These are phyloP conservation scores for Dasypogon diadema DNA, from an alignment of 2,888 invertebrate genomes.

Conservation along the genomic window DNA sequence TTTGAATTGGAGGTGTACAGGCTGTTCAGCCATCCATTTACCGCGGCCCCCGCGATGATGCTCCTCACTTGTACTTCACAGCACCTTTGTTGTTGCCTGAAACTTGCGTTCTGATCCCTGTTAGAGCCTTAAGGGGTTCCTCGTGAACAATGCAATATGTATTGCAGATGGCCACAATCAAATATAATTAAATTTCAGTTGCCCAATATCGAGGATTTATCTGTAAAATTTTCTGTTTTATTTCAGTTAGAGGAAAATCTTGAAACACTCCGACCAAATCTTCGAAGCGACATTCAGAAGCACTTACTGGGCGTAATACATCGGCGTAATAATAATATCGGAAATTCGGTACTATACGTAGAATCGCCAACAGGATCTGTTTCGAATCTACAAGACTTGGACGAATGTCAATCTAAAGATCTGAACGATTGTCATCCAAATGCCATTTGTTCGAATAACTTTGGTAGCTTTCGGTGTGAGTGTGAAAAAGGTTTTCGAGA, in stretches of 20 bases:
- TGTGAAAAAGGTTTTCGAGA: constrained; percentile 84
- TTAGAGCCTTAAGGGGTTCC: too few relatives aligned
- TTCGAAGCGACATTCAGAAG: constrained; percentile 83
- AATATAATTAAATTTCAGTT: too few relatives aligned
- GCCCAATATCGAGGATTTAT: too few relatives aligned
- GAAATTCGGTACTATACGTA: constrained; percentile 87
- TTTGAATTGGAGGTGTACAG: too few relatives aligned
- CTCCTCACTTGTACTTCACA: too few relatives aligned
- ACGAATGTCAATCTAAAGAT: constrained; percentile 86
- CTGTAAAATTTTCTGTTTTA: not conserved
- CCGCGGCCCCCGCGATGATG: too few relatives aligned
- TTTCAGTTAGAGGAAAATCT: constrained; percentile 78
- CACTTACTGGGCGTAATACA: constrained; percentile 87
- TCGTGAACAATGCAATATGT: too few relatives aligned
- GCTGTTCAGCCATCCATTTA: too few relatives aligned
- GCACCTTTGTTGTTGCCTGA: too few relatives aligned
- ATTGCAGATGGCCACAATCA: too few relatives aligned
- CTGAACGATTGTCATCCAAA: constrained; percentile 87
- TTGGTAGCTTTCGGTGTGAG: constrained; percentile 79
- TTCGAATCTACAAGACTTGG: constrained; percentile 81
- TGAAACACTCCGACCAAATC: constrained; percentile 76
- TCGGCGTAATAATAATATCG: constrained; percentile 87
- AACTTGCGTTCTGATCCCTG: too few relatives aligned
- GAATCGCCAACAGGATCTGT: constrained; percentile 85
- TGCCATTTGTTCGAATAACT: constrained; percentile 83